Evolutionary conservation across 2,888 invertebrate genomes (phyloP).

Genomic region (Meloe dianella): DNA sequence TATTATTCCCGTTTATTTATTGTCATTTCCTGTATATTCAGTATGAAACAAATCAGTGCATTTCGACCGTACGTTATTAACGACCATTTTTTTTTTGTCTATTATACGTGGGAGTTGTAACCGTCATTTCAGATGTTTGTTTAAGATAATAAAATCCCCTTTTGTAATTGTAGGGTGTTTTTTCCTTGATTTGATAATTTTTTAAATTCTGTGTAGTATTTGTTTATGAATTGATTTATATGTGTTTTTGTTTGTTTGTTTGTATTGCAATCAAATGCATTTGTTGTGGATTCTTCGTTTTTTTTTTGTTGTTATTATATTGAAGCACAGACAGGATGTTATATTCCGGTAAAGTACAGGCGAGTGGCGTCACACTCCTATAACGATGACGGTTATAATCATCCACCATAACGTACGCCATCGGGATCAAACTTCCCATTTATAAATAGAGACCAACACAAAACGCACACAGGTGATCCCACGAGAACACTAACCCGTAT

Average conservation of each 20-base stretch:
- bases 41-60: not conserved
- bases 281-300: not conserved
- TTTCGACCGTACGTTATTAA: not conserved
- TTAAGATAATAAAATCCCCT: not conserved
- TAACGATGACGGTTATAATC: slow-evolving; percentile 50
- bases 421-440: slow-evolving; percentile 29
- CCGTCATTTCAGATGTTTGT: slow-evolving; percentile 17
- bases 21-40: not conserved
- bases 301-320: slow-evolving; percentile 15
- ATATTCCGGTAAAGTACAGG: slow-evolving; percentile 49
- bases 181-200: not conserved
- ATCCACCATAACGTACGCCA: slow-evolving; percentile 48
- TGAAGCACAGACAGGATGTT: slow-evolving; percentile 39
- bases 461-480: no score
- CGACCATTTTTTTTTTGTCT: not conserved
- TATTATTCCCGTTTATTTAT: not conserved
- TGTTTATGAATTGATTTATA: no score
- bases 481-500: no score
- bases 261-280: not conserved
- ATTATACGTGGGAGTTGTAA: slow-evolving; percentile 26
- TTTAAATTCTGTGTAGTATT: no score
- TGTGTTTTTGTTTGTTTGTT: not conserved
- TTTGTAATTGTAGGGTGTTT: not conserved
- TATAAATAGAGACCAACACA: slow-evolving; percentile 10
- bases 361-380: slow-evolving; percentile 45